Evolutionary conservation across 2,113 vertebrate genomes (phyloP).

Genomic region (Ceratotherium simum): DNA sequence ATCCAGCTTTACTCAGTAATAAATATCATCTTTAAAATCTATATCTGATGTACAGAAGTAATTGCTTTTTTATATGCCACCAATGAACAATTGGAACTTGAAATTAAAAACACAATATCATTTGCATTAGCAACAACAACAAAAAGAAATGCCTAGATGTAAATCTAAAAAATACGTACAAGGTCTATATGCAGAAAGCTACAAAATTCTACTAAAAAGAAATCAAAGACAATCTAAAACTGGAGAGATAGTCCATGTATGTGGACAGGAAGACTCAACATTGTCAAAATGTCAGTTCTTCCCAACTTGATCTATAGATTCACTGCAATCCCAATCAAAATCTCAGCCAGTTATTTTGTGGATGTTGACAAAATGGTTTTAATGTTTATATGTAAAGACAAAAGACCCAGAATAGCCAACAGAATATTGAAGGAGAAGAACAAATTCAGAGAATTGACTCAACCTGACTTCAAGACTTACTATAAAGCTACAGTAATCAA

Average conservation of each 20-base stretch:
- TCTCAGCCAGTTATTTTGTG: background rate
- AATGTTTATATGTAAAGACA: background rate
- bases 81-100: background rate
- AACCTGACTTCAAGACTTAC: background rate
- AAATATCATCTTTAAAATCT: background rate
- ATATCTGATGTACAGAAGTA: background rate
- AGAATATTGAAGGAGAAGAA: conserved; percentile 40
- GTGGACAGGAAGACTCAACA: background rate
- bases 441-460: background rate
- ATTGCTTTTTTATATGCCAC: background rate
- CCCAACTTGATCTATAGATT: conserved; percentile 19
- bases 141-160: background rate
- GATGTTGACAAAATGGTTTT: conserved; percentile 53
- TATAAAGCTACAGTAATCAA: background rate
- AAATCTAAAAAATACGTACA: background rate
- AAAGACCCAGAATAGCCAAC: background rate
- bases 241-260: background rate
- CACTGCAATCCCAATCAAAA: background rate
- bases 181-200: background rate
- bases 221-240: conserved; percentile 15
- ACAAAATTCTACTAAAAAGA: background rate
- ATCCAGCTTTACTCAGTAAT: background rate
- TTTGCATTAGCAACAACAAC: background rate
- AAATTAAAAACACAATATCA: background rate
- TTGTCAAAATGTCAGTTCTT: conserved; percentile 15